A percentile compares a stretch with the other conserved stretches of the same genome.
Conservation (phyloP, 23 tunicate species). For the Styela clava region DNA sequence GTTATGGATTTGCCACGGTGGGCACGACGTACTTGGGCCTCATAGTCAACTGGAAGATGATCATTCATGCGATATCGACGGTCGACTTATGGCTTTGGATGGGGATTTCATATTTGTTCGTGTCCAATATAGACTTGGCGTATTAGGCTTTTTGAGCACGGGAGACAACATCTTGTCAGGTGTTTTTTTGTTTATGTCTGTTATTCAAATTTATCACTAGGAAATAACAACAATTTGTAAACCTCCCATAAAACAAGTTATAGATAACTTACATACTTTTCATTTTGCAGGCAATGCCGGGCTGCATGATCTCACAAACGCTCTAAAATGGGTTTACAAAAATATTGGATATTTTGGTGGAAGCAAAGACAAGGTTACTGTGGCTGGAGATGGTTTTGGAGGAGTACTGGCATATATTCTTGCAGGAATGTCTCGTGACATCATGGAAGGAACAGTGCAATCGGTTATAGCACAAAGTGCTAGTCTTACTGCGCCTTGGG, state of each 20-base stretch:
- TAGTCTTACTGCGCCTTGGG: conserved; percentile 16
- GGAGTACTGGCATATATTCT: not conserved
- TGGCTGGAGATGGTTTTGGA: conserved; percentile 26
- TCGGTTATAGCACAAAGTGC: conserved; percentile 23
- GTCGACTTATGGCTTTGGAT: conserved; percentile 28
- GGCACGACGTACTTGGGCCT: conserved; percentile 5
- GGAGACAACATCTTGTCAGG: not conserved
- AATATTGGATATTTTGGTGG: conserved; percentile 20
- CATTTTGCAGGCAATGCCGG: conserved; percentile 24
- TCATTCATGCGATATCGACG: conserved; percentile 15
- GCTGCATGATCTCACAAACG: conserved; percentile 3
- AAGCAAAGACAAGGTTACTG: conserved; percentile 13
- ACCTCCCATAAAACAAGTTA: too few species aligned
- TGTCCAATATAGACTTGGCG: conserved; percentile 26
- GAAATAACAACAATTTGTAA: not conserved
- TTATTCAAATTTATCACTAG: not conserved
- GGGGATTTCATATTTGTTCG: conserved; percentile 6
- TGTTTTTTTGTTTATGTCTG: too few species aligned
- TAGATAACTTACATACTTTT: too few species aligned
- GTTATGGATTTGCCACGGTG: conserved; percentile 33
- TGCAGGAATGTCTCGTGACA: conserved; percentile 16
- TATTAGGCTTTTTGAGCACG: conserved; percentile 16
- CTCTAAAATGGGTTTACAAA: conserved; percentile 8
- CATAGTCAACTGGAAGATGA: conserved; percentile 21
- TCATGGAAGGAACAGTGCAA: conserved; percentile 12